These are phyloP conservation scores for Girardinus metallicus DNA, from an alignment of 2,797 vertebrate species.

Conservation along the genomic window DNA sequence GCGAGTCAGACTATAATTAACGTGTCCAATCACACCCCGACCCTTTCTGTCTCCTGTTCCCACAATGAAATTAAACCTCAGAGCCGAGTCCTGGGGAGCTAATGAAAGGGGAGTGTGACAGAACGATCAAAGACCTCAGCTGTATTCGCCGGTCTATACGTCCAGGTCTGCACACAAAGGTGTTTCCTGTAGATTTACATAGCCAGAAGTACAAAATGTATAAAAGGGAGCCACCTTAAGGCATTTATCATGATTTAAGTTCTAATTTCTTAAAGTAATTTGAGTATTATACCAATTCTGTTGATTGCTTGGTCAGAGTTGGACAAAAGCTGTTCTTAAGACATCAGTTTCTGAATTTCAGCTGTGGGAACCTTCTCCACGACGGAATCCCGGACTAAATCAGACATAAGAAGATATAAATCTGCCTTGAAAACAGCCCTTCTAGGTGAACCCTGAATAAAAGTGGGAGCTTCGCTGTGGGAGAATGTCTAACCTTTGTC, in stretches of 20 bases:
- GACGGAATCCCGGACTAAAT: neutral
- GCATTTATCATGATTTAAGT: neutral
- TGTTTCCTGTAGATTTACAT: neutral
- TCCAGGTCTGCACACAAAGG: slow-evolving; percentile 5
- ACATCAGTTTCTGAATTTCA: neutral
- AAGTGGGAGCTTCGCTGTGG: neutral
- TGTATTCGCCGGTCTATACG: slow-evolving; percentile 23
- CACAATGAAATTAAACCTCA: slow-evolving; percentile 76
- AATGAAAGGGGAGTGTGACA: slow-evolving; percentile 64
- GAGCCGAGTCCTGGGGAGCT: slow-evolving; percentile 58
- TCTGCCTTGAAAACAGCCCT: neutral
- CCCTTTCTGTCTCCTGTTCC: slow-evolving; percentile 69
- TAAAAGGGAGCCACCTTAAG: neutral
- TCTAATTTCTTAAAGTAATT: neutral
- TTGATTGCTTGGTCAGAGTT: neutral
- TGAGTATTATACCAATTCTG: neutral
- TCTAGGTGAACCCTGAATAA: neutral
- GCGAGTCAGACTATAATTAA: slow-evolving; percentile 79
- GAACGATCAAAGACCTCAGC: slow-evolving; percentile 54
- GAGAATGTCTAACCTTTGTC: neutral
- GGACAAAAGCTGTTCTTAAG: neutral
- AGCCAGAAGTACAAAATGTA: neutral
- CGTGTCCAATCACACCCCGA: slow-evolving; percentile 66
- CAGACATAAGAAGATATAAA: neutral
- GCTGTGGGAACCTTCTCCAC: neutral